Conservation (phyloP, 2,113 vertebrate genomes). For the Vidua macroura region DNA sequence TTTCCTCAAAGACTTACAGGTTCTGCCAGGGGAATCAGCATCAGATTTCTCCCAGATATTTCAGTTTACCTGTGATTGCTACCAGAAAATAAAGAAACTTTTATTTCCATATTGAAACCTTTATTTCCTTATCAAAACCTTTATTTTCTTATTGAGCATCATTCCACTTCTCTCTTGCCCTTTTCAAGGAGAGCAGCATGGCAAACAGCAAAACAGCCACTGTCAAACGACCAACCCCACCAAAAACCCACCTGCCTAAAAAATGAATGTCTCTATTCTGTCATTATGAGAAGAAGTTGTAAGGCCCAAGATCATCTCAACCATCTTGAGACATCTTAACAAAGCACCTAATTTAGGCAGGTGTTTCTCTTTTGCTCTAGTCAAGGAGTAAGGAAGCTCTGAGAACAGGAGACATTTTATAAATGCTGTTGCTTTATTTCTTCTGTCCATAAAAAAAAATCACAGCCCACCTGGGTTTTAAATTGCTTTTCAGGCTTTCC, state of each 20-base stretch:
- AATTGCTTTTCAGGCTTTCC: slow-evolving; percentile 34
- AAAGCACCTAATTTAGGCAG: not conserved
- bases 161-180: not conserved
- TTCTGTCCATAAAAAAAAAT: not conserved
- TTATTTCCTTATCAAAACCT: not conserved
- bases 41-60: not conserved
- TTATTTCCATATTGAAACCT: not conserved
- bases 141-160: not conserved
- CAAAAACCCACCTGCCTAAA: not conserved
- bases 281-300: not conserved
- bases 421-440: slow-evolving; percentile 14
- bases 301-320: not conserved
- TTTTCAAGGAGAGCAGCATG: not conserved
- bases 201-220: not conserved
- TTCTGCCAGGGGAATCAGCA: not conserved
- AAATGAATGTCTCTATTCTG: not conserved
- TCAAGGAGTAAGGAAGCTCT: not conserved
- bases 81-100: not conserved
- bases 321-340: not conserved
- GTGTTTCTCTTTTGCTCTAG: slow-evolving; percentile 11
- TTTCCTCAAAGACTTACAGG: not conserved
- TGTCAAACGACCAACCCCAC: not conserved
- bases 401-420: not conserved
- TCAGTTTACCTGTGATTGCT: not conserved
- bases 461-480: not conserved